Evolutionary conservation across 2,113 vertebrate species (phyloP).

Genomic region (Terrapene triunguis): DNA sequence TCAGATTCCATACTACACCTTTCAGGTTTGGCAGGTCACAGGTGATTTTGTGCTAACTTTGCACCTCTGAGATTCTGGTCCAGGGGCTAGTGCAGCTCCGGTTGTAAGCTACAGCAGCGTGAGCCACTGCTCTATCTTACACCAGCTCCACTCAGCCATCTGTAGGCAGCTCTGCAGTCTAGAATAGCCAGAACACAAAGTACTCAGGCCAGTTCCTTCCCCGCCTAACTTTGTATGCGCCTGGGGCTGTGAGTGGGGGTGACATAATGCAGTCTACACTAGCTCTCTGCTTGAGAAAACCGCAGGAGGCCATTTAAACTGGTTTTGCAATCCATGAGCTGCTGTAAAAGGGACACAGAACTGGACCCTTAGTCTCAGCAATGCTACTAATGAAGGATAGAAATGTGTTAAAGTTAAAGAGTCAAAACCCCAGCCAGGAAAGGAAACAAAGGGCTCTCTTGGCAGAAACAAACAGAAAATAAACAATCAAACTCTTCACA

Average conservation of each 20-base stretch:
- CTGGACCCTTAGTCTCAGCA: neutral
- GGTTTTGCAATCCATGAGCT: rapidly evolving
- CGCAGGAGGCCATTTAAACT: neutral
- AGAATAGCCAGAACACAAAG: neutral
- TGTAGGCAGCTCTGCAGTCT: neutral
- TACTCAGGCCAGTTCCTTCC: neutral
- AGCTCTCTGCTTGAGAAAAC: neutral
- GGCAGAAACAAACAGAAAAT: conserved; percentile 81
- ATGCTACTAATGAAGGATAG: conserved; percentile 7
- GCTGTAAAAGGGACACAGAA: neutral
- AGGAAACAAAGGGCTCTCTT: conserved; percentile 74
- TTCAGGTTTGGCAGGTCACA: neutral
- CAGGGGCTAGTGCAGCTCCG: neutral
- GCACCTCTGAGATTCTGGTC: neutral
- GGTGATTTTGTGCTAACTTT: neutral
- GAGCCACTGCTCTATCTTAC: rapidly evolving
- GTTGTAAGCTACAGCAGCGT: neutral
- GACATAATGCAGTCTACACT: rapidly evolving
- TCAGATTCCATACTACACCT: neutral
- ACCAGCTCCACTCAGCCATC: neutral
- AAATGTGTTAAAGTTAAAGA: conserved; percentile 73
- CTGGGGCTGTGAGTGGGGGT: rapidly evolving
- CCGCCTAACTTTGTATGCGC: neutral
- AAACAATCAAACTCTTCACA: conserved; percentile 79
- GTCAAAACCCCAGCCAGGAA: conserved; percentile 65